Base-by-base conservation (phyloP, 1,140 invertebrate species). In the Lepidostoma basale region DNA sequence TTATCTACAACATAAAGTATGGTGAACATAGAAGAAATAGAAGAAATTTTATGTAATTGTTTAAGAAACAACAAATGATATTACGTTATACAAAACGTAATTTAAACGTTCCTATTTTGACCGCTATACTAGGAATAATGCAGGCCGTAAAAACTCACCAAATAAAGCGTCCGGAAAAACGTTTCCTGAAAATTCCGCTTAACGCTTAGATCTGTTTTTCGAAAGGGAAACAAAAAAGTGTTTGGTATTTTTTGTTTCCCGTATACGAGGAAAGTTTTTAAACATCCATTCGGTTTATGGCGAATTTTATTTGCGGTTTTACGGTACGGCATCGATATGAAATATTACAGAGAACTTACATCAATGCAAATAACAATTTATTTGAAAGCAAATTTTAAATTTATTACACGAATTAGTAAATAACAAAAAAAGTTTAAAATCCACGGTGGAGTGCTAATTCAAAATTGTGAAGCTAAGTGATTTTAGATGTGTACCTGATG, bases 181-280 rank as follows among this genome's bases (percentile, higher is more conserved):
- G 44, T 23, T 47, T 47, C 44, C 44, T 47, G 44, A 47, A 47
- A 47, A 47, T 47, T 22, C 44, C 44, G 23, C 23, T 47, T 47
- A 18, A 47, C 20, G 44, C 44, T 47, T 22, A 47, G 44, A 22
- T 47, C 52, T 22, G 16, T 22, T 56, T 12, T 18, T 30, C 20
- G 52, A 56, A 33, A 56, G 28, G 23, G 23, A 56, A 56, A 56
- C 14, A 36, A 18, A 56, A 56, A 36, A 56, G 3, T 18, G 3
- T 18, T 22, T 14, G 18, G 9, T 10, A 16, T 10, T 56, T 56
- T 56, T 56, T 22, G 30, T 56, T 56, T 9, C 8, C 14, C 49
- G 16, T 28, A 16, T n/a, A 9, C 5, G 28, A 22, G 28, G 16
- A 56, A 56, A 33, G 3, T 56, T 56, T 36, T 49, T 18, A 56